A percentile compares a stretch with the other conserved stretches of the same genome.
Conservation (phyloP, 23 tunicate genomes). For the Halocynthia roretzi region DNA sequence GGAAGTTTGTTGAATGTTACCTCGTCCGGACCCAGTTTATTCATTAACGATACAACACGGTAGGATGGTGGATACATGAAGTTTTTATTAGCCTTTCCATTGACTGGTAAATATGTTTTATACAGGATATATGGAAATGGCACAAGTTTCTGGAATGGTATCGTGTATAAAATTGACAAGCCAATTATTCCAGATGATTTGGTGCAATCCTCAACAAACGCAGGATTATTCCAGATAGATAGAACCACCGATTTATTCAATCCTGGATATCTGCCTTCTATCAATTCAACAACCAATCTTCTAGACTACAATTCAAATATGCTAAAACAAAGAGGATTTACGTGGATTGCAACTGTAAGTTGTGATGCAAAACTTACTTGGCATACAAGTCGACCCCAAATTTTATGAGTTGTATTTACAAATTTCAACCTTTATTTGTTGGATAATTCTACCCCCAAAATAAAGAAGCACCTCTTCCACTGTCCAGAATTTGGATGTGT, state of each 20-base stretch:
- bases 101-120: not conserved
- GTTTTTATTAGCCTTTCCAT: not conserved
- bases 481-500: too few relatives aligned
- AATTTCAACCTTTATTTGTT: too few relatives aligned
- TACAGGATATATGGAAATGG: slow-evolving; percentile 14
- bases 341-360: slow-evolving; percentile 25
- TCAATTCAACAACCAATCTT: not conserved
- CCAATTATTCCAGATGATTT: slow-evolving; percentile 17
- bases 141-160: slow-evolving; percentile 28
- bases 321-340: slow-evolving; percentile 8
- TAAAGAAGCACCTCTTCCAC: too few relatives aligned
- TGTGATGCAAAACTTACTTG: too few relatives aligned
- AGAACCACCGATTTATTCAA: too few relatives aligned
- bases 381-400: too few relatives aligned
- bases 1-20: slow-evolving; percentile 28
- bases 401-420: too few relatives aligned
- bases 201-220: not conserved
- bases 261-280: too few relatives aligned
- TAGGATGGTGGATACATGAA: not conserved
- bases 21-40: not conserved
- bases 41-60: slow-evolving; percentile 23
- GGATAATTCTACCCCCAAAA: too few relatives aligned
- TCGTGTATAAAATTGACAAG: slow-evolving; percentile 18
- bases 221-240: too few relatives aligned
- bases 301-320: slow-evolving; percentile 9